Conservation (phyloP, 2,888 invertebrate species). For the Acanthosepion esculentum region DNA sequence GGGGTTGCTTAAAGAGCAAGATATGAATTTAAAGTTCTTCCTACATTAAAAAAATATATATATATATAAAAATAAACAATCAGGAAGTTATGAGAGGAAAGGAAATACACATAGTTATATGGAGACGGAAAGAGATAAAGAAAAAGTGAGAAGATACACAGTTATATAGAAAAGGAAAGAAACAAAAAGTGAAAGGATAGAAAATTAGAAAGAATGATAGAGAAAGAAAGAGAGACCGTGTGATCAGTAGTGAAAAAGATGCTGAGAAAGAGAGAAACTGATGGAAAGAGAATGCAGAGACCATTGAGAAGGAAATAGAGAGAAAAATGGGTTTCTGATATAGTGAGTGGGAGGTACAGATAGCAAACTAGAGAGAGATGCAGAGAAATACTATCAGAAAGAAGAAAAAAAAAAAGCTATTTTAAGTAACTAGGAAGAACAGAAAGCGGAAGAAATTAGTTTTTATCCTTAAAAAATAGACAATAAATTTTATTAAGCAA, state of each 20-base stretch:
- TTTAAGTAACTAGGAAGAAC: too few relatives aligned
- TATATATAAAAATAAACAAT: neutral
- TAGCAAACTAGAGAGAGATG: neutral
- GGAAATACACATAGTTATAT: neutral
- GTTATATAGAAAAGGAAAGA: neutral
- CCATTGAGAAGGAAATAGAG: neutral
- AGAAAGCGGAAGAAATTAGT: too few relatives aligned
- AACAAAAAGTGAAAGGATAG: neutral
- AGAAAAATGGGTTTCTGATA: neutral
- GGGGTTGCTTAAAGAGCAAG: neutral
- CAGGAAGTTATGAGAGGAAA: neutral
- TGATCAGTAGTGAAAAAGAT: neutral
- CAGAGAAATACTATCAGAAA: neutral
- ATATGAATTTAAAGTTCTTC: neutral
- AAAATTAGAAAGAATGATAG: slow-evolving; percentile 4
- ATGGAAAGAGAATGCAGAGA: neutral
- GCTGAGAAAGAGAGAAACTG: neutral
- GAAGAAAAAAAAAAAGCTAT: too few relatives aligned
- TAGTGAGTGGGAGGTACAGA: neutral
- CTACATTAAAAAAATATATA: neutral
- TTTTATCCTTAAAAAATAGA: too few relatives aligned
- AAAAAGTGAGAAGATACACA: neutral
- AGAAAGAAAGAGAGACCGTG: slow-evolving; percentile 42
- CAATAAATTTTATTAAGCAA: too few relatives aligned
- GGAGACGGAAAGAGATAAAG: slow-evolving; percentile 14